These are phyloP conservation scores for Drosophila algonquin DNA, from an alignment of 2,888 invertebrate species.

Conservation along the genomic window DNA sequence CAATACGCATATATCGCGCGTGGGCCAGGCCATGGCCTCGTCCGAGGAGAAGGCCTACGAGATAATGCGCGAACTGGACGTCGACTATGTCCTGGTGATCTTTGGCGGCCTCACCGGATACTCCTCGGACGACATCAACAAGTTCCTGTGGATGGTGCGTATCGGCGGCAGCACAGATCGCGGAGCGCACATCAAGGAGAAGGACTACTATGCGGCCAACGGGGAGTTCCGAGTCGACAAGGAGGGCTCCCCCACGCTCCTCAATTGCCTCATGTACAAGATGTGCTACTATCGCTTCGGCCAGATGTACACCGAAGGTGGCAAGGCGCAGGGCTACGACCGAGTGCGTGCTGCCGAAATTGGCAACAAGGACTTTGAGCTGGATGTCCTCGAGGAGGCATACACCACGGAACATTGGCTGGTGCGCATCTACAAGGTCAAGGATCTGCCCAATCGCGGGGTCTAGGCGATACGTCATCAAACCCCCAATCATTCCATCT, in stretches of 20 bases:
- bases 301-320: conserved; percentile 96
- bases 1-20: conserved; percentile 98
- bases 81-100: conserved; percentile 98
- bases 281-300: conserved; percentile 99
- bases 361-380: conserved; percentile 98
- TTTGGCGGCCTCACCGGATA: conserved; percentile 99
- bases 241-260: conserved; percentile 94
- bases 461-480: conserved; percentile 84
- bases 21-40: conserved; percentile 99
- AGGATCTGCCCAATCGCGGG: conserved; percentile 95
- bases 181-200: conserved; percentile 97
- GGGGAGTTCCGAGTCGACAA: conserved; percentile 98
- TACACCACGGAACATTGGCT: conserved; percentile 99
- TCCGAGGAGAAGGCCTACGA: conserved; percentile 98
- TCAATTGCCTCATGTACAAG: conserved; percentile 99
- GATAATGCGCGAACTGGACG: conserved; percentile 98
- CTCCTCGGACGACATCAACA: conserved; percentile 99
- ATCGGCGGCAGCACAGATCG: conserved; percentile 98
- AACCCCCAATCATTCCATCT: conserved; percentile 7
- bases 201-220: conserved; percentile 97
- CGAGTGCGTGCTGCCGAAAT: conserved; percentile 98
- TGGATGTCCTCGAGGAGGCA: conserved; percentile 99
- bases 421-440: conserved; percentile 98
- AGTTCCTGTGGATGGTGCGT: conserved; percentile 99
- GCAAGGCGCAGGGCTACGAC: conserved; percentile 98